phyloP scores from a whole-genome alignment of 2,888 invertebrate genomes.

The Drosophila pseudotalamancana region DNA sequence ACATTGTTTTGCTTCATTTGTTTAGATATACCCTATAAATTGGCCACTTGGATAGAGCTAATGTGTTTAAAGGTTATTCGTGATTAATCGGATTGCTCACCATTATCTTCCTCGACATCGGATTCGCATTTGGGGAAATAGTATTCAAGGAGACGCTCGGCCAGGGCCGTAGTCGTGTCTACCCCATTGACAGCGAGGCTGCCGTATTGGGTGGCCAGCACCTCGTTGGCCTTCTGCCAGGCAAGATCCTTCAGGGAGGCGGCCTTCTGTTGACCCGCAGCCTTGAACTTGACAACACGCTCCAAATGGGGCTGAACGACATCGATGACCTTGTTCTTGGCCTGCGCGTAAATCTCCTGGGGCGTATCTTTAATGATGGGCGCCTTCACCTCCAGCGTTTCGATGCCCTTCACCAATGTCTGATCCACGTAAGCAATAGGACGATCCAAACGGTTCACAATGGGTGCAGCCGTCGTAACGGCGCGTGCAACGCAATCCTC shows the following conservation, averaged over 20 bases:
- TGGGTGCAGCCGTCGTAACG: conserved; percentile 86
- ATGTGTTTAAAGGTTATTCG: no score
- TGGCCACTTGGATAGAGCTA: no score
- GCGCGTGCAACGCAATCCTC: conserved; percentile 87
- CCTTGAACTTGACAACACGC: conserved; percentile 81
- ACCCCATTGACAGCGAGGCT: conserved; percentile 88
- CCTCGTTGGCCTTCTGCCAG: conserved; percentile 90
- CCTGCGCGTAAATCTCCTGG: conserved; percentile 86
- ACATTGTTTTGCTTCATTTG: no score
- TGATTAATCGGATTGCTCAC: no score
- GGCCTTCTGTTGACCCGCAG: conserved; percentile 86
- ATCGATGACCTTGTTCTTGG: conserved; percentile 86
- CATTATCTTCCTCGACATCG: conserved; percentile 86
- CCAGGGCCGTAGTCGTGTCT: conserved; percentile 88
- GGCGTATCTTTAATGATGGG: conserved; percentile 89
- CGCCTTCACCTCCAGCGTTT: conserved; percentile 87
- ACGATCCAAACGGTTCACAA: conserved; percentile 86
- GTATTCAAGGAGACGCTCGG: conserved; percentile 90
- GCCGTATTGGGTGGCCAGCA: conserved; percentile 89
- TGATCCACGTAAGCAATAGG: conserved; percentile 88
- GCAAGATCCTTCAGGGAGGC: conserved; percentile 88
- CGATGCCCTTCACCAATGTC: conserved; percentile 88
- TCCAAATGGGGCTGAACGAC: conserved; percentile 86
- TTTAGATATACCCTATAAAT: no score
- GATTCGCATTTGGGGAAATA: conserved; percentile 88